These are phyloP conservation scores for Tenthredo notha DNA, from an alignment of 2,888 invertebrate species.

Conservation along the genomic window DNA sequence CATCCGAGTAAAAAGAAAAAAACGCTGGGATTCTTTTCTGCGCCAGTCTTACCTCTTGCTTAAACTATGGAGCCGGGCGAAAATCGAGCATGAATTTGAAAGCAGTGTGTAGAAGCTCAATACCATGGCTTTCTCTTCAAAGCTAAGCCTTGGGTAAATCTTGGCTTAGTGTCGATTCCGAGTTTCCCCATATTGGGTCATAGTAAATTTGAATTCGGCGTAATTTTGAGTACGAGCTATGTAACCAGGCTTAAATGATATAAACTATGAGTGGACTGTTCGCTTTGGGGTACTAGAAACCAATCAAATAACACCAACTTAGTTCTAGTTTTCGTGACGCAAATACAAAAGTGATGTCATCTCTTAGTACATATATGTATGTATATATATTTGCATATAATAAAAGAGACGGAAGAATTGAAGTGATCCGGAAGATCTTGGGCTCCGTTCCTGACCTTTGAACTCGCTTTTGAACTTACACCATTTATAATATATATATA, in stretches of 20 bases:
- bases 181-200: slow-evolving; percentile 29
- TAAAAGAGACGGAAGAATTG: background rate
- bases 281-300: background rate
- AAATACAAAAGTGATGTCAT: background rate
- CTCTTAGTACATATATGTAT: background rate
- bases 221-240: background rate
- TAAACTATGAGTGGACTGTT: background rate
- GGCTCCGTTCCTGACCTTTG: background rate
- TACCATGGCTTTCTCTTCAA: slow-evolving; percentile 28
- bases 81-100: slow-evolving; percentile 11
- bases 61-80: background rate
- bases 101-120: slow-evolving; percentile 21
- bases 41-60: background rate
- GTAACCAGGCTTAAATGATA: slow-evolving; percentile 11
- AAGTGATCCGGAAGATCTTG: slow-evolving; percentile 22
- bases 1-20: background rate
- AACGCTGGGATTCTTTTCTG: background rate
- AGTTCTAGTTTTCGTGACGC: background rate
- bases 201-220: slow-evolving; percentile 19
- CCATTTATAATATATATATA: background rate
- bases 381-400: background rate
- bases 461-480: background rate
- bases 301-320: background rate
- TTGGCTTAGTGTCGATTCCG: slow-evolving; percentile 24
- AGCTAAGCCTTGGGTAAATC: slow-evolving; percentile 24